A percentile compares a stretch with the other conserved stretches of the same genome.
phyloP scores from a whole-genome alignment of 2,888 invertebrate genomes.

The Polylopha cassiicola region DNA sequence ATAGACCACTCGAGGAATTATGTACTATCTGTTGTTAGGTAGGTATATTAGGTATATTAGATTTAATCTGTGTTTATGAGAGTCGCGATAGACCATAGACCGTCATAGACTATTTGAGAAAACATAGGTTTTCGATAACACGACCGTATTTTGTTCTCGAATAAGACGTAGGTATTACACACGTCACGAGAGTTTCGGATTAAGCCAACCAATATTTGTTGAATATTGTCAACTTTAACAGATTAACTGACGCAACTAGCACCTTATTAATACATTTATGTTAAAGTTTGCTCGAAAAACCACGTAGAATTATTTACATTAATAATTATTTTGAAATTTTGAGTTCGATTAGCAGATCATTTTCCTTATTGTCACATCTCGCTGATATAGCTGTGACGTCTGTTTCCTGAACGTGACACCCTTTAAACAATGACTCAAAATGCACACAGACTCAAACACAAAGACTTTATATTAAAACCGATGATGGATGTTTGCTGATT shows the following conservation, averaged over 20 bases:
- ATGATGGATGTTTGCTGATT: slow-evolving; percentile 63
- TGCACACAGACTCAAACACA: slow-evolving; percentile 58
- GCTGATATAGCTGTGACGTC: slow-evolving; percentile 33
- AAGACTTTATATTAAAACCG: slow-evolving; percentile 60
- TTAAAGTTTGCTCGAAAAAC: slow-evolving; percentile 8
- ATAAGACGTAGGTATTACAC: too few species aligned
- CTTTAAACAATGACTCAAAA: slow-evolving; percentile 58
- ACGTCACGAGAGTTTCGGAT: too few species aligned
- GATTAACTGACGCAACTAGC: slow-evolving; percentile 18
- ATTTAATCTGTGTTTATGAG: too few species aligned
- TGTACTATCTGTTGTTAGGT: too few species aligned
- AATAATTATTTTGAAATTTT: slow-evolving; percentile 6
- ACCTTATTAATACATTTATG: slow-evolving; percentile 7
- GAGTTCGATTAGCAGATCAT: slow-evolving; percentile 14
- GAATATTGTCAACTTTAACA: slow-evolving; percentile 4
- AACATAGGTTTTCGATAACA: too few species aligned
- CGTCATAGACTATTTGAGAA: too few species aligned
- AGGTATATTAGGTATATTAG: too few species aligned
- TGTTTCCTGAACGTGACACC: slow-evolving; percentile 44
- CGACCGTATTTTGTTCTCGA: too few species aligned
- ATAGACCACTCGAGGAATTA: too few species aligned
- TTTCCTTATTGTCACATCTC: slow-evolving; percentile 27
- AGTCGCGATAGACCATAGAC: too few species aligned
- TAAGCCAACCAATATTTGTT: too few species aligned
- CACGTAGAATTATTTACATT: slow-evolving; percentile 12